Base-by-base conservation (phyloP, 2,888 invertebrate genomes). In the Papilio demoleus region DNA sequence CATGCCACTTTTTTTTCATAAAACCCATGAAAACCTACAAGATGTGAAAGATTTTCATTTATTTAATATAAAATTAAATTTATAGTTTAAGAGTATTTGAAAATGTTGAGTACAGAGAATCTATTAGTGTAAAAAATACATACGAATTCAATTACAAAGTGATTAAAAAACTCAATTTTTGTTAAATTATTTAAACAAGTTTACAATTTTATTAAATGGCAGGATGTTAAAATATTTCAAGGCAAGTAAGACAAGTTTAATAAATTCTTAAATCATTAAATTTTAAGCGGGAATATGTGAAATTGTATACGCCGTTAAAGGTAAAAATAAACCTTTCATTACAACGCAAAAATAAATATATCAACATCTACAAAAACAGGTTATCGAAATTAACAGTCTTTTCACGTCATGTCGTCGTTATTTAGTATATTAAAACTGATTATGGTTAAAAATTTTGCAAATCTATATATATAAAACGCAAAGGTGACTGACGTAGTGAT, bases 311-410 rank as follows among this genome's bases (percentile, higher is more conserved):
- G 22, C 4, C 42, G 40, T 36, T 27, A 53, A 24, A 24, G 50
- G 12, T 50, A 24, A 53, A 50, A 53, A 53, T 27, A 53, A 24
- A 27, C 27, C 22, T 27, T 53, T 53, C n/a, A 53, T 53, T 27
- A 53, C 50, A 53, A 53, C 24, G n/a, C 8, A 27, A 27, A 53
- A 27, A 53, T 50, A 24, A 24, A 24, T 50, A 24, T 27, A 27
- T 50, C 50, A 50, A 24, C 24, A 50, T 14, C 27, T 8, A 5
- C 24, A 27, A 47, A 47, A 53, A 53, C 50, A 27, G 50, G 50
- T 27, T 53, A 27, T 53, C 24, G 50, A 53, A 50, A 17, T 47
- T 50, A 50, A 53, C 24, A 53, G 11, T 22, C 47, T 27, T 27
- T 14, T 53, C 1, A 27, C 22, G 11, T 22, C 47, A 1, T 24